phyloP scores from a whole-genome alignment of 1,140 invertebrate genomes.

The Dysdera silvatica region DNA sequence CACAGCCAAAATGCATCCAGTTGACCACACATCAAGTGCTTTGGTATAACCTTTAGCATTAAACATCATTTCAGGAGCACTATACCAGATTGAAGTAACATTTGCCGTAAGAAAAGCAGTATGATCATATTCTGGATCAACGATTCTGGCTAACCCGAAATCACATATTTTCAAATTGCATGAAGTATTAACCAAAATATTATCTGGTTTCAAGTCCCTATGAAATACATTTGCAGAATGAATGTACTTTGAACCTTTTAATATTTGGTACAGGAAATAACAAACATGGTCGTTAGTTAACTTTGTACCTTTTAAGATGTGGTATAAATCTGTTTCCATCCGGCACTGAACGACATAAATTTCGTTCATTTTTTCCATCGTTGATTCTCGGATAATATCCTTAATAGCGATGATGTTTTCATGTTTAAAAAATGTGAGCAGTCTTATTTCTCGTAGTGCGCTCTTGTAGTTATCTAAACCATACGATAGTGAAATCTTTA shows the following conservation, averaged over 20 bases:
- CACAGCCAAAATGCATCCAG: too few species aligned
- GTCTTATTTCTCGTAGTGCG: too few species aligned
- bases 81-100: slow-evolving; percentile 95
- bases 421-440: too few species aligned
- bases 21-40: too few species aligned
- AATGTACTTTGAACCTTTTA: slow-evolving; percentile 97
- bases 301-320: slow-evolving; percentile 96
- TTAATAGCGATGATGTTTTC: slow-evolving; percentile 99
- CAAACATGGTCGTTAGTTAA: slow-evolving; percentile 99
- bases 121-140: slow-evolving; percentile 98
- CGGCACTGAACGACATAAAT: slow-evolving; percentile 99
- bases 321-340: slow-evolving; percentile 99
- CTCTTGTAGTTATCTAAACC: too few species aligned
- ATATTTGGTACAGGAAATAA: slow-evolving; percentile 99
- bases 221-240: slow-evolving; percentile 99
- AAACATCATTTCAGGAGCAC: slow-evolving; percentile 98
- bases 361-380: slow-evolving; percentile 97
- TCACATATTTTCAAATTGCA: slow-evolving; percentile 99
- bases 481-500: too few species aligned
- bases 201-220: slow-evolving; percentile 96
- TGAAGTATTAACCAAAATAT: slow-evolving; percentile 95
- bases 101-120: slow-evolving; percentile 98
- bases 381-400: slow-evolving; percentile 89
- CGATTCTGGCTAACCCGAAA: slow-evolving; percentile 93
- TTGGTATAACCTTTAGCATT: slow-evolving; percentile 99